Base-by-base conservation (phyloP, 2,113 vertebrate genomes). In the Myotis yumanensis region DNA sequence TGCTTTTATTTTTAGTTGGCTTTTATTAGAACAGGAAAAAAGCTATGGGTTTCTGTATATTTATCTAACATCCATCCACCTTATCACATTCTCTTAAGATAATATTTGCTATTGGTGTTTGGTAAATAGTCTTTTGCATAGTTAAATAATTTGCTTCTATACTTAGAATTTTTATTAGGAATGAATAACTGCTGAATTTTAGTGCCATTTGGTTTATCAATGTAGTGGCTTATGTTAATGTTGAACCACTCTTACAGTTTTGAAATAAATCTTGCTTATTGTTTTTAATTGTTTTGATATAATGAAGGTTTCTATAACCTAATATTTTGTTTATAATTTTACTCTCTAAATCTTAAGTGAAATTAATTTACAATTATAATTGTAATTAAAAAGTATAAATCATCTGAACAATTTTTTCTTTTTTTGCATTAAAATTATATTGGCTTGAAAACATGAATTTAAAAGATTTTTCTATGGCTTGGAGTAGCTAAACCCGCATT, bases 241-340 rank as follows among this genome's bases (percentile, higher is more conserved):
- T 32, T 20, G 71, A 77, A 51, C n/a, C n/a, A 52, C 46, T 76
- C 64, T 35, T 20, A 32, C 3, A 20, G 16, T 18, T 35, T 18
- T 85, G 17, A n/a, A 51, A 52, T 68, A 94, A 94, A 48, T 1
- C 17, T 64, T 72, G 23, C 64, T 76, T 73, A 7, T 62, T 89
- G 11, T n/a, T 66, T 80, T 89, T 68, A 52, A 46, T 52, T 88
- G 15, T 91, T 94, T 91, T 84, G 28, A 18, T 52, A 89, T 80
- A 94, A 86, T 76, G 22, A 86, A 76, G 30, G 25, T 20, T 43
- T 69, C 22, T 82, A 28, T 51, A 87, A 86, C 12, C 51, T 79
- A 51, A 90, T 71, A 28, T 79, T 80, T 71, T 80, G 57, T 48
- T 62, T 71, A 59, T 54, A 68, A 82, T 82, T 76, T 84, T 71